phyloP scores from a whole-genome alignment of 35 echinoderm and acorn worm genomes.

The Chiridota heheva region DNA sequence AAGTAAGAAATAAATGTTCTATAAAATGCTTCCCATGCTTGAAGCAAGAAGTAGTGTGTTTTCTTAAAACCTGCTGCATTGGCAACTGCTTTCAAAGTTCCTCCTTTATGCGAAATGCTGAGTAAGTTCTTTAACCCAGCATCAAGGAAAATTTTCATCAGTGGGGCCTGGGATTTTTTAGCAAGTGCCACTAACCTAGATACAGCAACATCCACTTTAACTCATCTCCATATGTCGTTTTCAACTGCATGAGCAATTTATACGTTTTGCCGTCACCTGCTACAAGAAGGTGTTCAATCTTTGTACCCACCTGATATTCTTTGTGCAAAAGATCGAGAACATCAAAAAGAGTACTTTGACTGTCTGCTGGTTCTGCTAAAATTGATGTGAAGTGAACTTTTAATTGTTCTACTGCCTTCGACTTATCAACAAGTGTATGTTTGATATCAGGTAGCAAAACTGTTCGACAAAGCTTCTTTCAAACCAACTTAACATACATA shows the following conservation, averaged over 20 bases:
- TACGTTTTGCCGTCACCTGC: constrained; percentile 48
- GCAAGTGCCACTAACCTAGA: constrained; percentile 53
- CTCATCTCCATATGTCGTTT: constrained; percentile 24
- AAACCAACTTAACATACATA: constrained; percentile 14
- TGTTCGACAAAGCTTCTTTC: neutral
- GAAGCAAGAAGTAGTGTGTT: constrained; percentile 18
- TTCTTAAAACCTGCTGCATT: constrained; percentile 36
- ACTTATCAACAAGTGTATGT: neutral
- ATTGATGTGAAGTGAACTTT: constrained; percentile 18
- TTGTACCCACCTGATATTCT: neutral
- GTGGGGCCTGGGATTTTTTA: constrained; percentile 48
- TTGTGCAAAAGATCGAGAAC: constrained; percentile 15
- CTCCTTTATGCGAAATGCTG: constrained; percentile 10
- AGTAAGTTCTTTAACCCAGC: constrained; percentile 15
- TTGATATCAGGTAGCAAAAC: constrained; percentile 14
- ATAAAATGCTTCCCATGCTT: constrained; percentile 46
- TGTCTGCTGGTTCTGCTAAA: constrained; percentile 23
- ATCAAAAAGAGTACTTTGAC: neutral
- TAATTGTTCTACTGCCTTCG: neutral
- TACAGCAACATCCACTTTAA: constrained; percentile 38
- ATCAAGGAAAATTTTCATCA: constrained; percentile 48
- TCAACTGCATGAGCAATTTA: constrained; percentile 6
- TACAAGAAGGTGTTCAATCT: constrained; percentile 14
- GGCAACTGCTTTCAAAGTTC: constrained; percentile 11
- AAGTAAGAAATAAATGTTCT: neutral